Percentiles rank a stretch among this genome's conserved stretches.
Evolutionary conservation across 2,113 vertebrate species (phyloP).

Genomic region (Muntiacus muntjak): DNA sequence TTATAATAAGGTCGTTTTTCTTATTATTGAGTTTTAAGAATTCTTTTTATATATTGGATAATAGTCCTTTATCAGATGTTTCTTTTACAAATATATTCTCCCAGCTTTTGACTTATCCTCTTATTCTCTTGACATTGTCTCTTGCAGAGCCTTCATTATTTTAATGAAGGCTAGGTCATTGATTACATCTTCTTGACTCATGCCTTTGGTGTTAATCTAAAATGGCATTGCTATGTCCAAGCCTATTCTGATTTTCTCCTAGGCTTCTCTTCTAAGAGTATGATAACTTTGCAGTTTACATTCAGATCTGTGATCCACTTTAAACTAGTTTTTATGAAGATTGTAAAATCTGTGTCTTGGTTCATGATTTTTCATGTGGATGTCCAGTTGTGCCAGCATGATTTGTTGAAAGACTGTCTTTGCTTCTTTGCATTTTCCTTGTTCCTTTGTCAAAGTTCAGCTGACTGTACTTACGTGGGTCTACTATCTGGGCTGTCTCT

Average conservation of each 20-base stretch:
- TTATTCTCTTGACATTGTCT: background rate
- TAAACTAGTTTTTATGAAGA: background rate
- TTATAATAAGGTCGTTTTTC: background rate
- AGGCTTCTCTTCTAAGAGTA: background rate
- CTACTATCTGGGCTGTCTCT: background rate
- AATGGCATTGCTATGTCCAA: background rate
- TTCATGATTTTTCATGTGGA: background rate
- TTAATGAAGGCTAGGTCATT: background rate
- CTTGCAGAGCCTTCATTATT: background rate
- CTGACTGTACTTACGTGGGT: background rate
- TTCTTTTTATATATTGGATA: background rate
- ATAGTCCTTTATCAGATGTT: background rate
- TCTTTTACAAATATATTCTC: background rate
- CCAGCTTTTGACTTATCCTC: background rate
- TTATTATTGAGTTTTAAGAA: background rate
- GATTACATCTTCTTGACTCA: background rate
- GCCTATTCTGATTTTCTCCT: background rate
- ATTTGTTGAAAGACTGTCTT: background rate
- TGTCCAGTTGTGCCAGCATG: background rate
- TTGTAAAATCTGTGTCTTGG: background rate
- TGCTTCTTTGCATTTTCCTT: background rate
- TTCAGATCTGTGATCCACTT: background rate
- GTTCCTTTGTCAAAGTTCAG: background rate
- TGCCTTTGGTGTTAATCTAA: background rate
- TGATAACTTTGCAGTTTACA: background rate